Evolutionary conservation across 2,797 vertebrate genomes (phyloP).

Genomic region (Leuciscus waleckii): DNA sequence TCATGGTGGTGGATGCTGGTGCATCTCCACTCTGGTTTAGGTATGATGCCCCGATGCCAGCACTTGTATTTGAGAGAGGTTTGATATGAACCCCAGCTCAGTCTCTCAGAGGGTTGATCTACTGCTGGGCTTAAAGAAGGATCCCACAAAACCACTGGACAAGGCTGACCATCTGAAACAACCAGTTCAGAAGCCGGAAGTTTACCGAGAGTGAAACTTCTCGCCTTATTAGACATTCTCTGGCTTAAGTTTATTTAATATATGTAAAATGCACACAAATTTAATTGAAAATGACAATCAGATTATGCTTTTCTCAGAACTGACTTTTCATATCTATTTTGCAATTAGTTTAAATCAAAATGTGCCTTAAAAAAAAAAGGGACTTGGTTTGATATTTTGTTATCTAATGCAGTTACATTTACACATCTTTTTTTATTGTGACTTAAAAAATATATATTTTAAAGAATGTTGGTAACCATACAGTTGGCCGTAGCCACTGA

Average conservation of each 20-base stretch:
- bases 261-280: neutral
- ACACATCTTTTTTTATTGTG: neutral
- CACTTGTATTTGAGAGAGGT: slow-evolving; percentile 86
- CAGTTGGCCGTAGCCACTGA: no score
- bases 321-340: neutral
- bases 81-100: slow-evolving; percentile 92
- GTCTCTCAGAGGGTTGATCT: slow-evolving; percentile 75
- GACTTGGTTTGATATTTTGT: neutral
- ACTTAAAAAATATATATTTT: neutral
- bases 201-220: no score
- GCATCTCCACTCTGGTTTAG: slow-evolving; percentile 86
- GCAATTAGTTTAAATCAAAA: neutral
- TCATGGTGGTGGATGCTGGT: slow-evolving; percentile 88
- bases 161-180: slow-evolving; percentile 80
- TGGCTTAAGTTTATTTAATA: neutral
- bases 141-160: slow-evolving; percentile 90
- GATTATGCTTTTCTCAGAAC: neutral
- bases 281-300: no score
- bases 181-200: no score
- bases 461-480: no score
- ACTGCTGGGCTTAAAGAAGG: slow-evolving; percentile 80
- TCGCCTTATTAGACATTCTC: no score
- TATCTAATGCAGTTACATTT: neutral
- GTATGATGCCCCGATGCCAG: slow-evolving; percentile 85
- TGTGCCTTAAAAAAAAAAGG: neutral